Percentiles rank a stretch among this genome's conserved stretches.
phyloP scores from a whole-genome alignment of 2,113 vertebrate species.

The Sturnus vulgaris region DNA sequence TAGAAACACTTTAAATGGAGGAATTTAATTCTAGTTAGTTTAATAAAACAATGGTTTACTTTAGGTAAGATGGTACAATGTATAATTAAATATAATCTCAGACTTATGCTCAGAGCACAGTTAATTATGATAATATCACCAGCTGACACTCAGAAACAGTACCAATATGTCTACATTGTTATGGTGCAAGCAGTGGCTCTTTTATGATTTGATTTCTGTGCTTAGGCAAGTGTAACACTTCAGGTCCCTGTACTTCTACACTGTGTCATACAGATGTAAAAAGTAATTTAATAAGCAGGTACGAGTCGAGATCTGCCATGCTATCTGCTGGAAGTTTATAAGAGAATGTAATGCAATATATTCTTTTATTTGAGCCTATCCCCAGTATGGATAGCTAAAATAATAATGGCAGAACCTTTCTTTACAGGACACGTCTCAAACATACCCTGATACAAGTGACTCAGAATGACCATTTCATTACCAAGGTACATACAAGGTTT shows the following conservation, averaged over 20 bases:
- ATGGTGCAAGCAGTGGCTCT: background rate
- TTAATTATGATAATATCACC: background rate
- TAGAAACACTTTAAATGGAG: background rate
- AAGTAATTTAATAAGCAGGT: background rate
- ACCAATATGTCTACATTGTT: too few relatives aligned
- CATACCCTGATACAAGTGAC: too few relatives aligned
- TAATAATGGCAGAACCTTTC: background rate
- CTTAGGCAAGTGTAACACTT: background rate
- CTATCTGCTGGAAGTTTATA: background rate
- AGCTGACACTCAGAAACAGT: background rate
- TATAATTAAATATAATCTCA: background rate
- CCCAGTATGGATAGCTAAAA: background rate
- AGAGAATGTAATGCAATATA: background rate
- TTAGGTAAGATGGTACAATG: background rate
- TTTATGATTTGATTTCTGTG: background rate
- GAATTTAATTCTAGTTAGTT: background rate
- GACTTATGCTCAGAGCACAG: background rate
- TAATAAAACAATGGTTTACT: background rate
- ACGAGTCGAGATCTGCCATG: background rate
- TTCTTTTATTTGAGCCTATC: background rate
- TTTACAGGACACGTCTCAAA: background rate
- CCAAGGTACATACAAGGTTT: background rate
- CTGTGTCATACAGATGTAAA: rapidly evolving
- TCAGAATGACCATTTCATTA: background rate
- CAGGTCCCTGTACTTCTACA: background rate